Conservation (phyloP, 2,113 vertebrate species). For the Perca schrenkii region DNA sequence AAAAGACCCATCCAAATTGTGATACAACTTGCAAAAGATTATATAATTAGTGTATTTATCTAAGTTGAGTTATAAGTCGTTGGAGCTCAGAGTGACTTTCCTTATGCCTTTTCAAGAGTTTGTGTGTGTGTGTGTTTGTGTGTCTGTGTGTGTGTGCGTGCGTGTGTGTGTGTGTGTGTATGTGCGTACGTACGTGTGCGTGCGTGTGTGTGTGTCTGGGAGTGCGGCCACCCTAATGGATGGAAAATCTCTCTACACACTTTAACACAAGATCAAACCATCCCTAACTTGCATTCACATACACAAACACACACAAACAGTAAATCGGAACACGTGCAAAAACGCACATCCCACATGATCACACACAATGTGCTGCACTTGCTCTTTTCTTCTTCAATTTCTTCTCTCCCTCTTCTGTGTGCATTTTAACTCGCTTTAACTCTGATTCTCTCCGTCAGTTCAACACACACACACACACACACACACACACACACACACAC, state of each 20-base stretch:
- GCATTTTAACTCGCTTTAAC: slow-evolving; percentile 35
- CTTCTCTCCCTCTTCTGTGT: neutral
- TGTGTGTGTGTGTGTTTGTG: neutral
- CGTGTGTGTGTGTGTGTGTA: slow-evolving; percentile 6
- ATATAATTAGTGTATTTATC: slow-evolving; percentile 16
- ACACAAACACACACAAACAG: slow-evolving; percentile 35
- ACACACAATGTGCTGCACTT: neutral
- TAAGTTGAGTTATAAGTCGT: slow-evolving; percentile 14
- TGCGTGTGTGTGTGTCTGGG: slow-evolving; percentile 24
- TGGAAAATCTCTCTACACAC: slow-evolving; percentile 72
- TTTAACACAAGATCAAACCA: slow-evolving; percentile 60
- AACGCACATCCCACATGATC: slow-evolving; percentile 32
- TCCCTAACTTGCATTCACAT: slow-evolving; percentile 15
- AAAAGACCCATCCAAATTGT: neutral
- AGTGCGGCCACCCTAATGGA: slow-evolving; percentile 65
- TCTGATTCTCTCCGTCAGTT: slow-evolving; percentile 1
- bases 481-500: slow-evolving; percentile 29
- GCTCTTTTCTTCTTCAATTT: neutral
- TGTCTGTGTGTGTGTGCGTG: neutral
- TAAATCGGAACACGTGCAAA: slow-evolving; percentile 18
- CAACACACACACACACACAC: slow-evolving; percentile 15
- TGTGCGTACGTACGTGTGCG: neutral
- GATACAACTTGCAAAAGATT: slow-evolving; percentile 11
- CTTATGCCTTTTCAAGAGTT: neutral
- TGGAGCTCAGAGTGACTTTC: slow-evolving; percentile 37